Base-by-base conservation (phyloP, 1,140 invertebrate species). In the Zaprionus nigranus region DNA sequence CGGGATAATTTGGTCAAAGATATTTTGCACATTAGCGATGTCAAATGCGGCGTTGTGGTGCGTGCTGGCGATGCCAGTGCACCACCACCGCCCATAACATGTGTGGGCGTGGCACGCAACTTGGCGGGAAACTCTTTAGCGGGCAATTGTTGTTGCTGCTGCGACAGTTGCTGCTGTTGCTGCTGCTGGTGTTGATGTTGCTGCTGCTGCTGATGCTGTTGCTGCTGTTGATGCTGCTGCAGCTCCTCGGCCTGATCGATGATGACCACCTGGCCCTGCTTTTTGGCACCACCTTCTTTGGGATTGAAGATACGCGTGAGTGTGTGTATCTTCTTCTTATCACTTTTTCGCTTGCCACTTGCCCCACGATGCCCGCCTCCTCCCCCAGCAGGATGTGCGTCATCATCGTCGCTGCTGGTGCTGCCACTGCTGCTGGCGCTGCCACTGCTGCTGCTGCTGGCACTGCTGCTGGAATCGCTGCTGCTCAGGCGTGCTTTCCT, bases 261-360 rank as follows among this genome's bases (percentile, higher is more conserved):
- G 6, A 93, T 91, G 5, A 92, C 71, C 13, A 93, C 92, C 61
- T 92, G 91, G 85, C 94, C 66, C 92, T 94, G 78, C 90, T 94
- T 88, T 93, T 94, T 90, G 11, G 93, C 93, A 6, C 94, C 94
- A 13, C 94, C 94, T 65, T 94, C 94, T 12, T 94, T 94, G 22
- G 94, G 94, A 74, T 95, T 94, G 82, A 96, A 96, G 13, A 96
- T 88, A 78, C 95, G 96, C 3, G 95, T 93, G 28, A 96, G 81
- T 0, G 95, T 96, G 69, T 94, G 95, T 74, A 93, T 96, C 90
- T 96, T 96, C 87, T 96, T 96, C 75, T 96, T 96, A 83, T 96
- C 83, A 60, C 81, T 87, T 57, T 88, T 87, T 1, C 80, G 70
- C 49, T 87, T 87, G 60, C 75, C 75, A 49, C 13, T 46, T 85